These are phyloP conservation scores for Ramazzottius varieornatus DNA, from an alignment of 2,888 invertebrate species.

Conservation along the genomic window DNA sequence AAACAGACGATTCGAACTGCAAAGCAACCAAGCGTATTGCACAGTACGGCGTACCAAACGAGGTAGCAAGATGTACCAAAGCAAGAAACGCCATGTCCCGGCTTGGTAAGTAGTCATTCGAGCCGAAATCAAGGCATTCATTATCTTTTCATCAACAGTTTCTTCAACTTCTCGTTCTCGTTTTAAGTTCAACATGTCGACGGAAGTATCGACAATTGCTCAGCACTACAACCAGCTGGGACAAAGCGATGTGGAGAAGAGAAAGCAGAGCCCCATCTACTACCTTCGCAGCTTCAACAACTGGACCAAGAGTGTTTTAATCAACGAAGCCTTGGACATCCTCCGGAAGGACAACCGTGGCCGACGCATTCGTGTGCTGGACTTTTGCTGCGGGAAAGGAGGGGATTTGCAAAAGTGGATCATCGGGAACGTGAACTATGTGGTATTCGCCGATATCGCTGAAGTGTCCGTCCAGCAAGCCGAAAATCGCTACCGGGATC, in stretches of 20 bases:
- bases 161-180: too few relatives aligned
- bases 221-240: constrained; percentile 72
- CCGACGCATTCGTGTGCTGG: constrained; percentile 35
- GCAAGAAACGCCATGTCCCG: too few relatives aligned
- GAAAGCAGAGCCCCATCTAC: constrained; percentile 66
- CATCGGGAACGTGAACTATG: constrained; percentile 43
- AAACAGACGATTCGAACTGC: too few relatives aligned
- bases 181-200: too few relatives aligned
- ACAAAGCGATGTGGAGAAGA: constrained; percentile 47
- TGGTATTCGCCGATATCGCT: constrained; percentile 41
- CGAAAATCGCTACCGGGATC: constrained; percentile 46
- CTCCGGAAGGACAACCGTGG: constrained; percentile 4
- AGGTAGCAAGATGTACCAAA: too few relatives aligned
- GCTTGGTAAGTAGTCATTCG: too few relatives aligned
- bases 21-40: too few relatives aligned
- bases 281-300: constrained; percentile 91
- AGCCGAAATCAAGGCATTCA: too few relatives aligned
- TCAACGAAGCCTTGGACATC: constrained; percentile 34
- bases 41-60: too few relatives aligned
- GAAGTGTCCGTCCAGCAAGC: constrained; percentile 72
- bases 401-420: constrained; percentile 93
- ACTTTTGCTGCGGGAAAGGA: constrained; percentile 94
- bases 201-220: constrained; percentile 36
- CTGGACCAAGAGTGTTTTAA: constrained; percentile 88
- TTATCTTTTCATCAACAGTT: too few relatives aligned